Evolutionary conservation across 1,140 invertebrate genomes (phyloP).

Genomic region (Atopsyche davidsoni): DNA sequence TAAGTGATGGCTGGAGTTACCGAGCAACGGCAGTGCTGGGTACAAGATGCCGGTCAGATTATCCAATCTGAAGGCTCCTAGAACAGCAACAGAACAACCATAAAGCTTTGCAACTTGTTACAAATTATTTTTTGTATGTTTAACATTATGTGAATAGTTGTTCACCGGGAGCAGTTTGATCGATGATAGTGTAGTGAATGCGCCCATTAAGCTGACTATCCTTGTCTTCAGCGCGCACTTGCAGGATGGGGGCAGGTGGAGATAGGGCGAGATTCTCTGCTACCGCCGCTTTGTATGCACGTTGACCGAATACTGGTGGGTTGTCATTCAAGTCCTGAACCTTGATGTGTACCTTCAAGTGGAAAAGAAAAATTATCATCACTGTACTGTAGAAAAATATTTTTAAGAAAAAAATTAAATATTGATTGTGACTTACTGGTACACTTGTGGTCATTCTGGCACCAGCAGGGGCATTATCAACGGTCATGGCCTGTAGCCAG

Average conservation of each 20-base stretch:
- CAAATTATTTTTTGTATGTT: background rate
- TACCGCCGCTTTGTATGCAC: slow-evolving; percentile 69
- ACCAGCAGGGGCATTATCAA: slow-evolving; percentile 66
- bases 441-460: slow-evolving; percentile 63
- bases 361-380: slow-evolving; percentile 8
- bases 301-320: slow-evolving; percentile 67
- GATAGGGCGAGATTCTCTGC: slow-evolving; percentile 75
- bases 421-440: slow-evolving; percentile 50
- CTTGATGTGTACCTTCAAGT: slow-evolving; percentile 62
- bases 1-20: slow-evolving; percentile 58
- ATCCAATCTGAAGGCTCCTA: slow-evolving; percentile 68
- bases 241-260: slow-evolving; percentile 70
- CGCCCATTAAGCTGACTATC: slow-evolving; percentile 73
- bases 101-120: background rate
- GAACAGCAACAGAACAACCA: background rate
- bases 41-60: slow-evolving; percentile 69
- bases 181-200: slow-evolving; percentile 66
- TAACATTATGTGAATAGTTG: slow-evolving; percentile 8
- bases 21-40: slow-evolving; percentile 62
- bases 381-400: background rate
- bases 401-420: slow-evolving; percentile 5
- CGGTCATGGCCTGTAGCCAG: slow-evolving; percentile 70
- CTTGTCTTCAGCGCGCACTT: slow-evolving; percentile 68
- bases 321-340: slow-evolving; percentile 82
- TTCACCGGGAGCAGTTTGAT: slow-evolving; percentile 46